Conservation (phyloP, 2,797 vertebrate genomes). For the Pangasius mekongensis region DNA sequence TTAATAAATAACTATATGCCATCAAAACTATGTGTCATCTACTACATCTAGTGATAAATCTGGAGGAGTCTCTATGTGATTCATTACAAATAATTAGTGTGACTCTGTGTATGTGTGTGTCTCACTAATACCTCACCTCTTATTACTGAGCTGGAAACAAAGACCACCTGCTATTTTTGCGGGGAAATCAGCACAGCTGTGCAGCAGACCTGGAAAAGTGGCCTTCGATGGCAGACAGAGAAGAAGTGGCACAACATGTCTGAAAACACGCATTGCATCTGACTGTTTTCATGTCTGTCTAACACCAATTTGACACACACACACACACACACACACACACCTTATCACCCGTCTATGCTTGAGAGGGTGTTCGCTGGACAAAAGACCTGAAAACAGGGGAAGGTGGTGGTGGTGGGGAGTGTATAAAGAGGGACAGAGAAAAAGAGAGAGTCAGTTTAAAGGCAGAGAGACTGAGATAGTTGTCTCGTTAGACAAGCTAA, state of each 20-base stretch:
- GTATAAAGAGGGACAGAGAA: conserved; percentile 32
- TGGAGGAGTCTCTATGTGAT: not conserved
- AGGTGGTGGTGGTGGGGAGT: not conserved
- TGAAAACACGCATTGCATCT: conserved; percentile 40
- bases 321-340: conserved; percentile 11
- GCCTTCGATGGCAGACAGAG: conserved; percentile 32
- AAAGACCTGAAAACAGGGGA: conserved; percentile 41
- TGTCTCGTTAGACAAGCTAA: conserved; percentile 59
- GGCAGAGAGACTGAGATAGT: conserved; percentile 28
- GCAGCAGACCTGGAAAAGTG: conserved; percentile 58
- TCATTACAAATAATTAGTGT: conserved; percentile 11
- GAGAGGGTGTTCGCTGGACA: conserved; percentile 45
- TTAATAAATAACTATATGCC: not conserved
- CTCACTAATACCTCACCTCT: conserved; percentile 70
- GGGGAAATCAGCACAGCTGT: conserved; percentile 51
- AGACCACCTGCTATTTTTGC: conserved; percentile 64
- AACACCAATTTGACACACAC: conserved; percentile 35
- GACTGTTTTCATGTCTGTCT: conserved; percentile 33
- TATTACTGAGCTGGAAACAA: conserved; percentile 69
- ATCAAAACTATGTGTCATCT: not conserved
- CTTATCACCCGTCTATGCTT: conserved; percentile 32
- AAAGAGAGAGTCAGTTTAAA: conserved; percentile 35
- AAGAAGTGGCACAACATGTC: conserved; percentile 27
- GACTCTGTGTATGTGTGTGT: conserved; percentile 11
- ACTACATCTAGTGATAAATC: not conserved